These are phyloP conservation scores for Antheraea pernyi DNA, from an alignment of 1,140 invertebrate species.

Conservation along the genomic window DNA sequence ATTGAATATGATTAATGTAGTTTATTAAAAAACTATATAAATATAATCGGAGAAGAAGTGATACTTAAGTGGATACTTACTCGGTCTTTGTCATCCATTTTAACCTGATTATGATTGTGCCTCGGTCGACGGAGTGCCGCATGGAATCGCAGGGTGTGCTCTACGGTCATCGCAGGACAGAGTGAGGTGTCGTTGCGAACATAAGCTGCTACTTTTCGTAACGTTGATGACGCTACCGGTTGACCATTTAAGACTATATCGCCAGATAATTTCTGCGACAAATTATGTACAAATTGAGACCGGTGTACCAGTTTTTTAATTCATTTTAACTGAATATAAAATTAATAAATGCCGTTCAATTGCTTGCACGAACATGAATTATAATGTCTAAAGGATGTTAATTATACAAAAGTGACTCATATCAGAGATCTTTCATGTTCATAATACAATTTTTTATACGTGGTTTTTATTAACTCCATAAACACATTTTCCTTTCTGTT, in stretches of 20 bases:
- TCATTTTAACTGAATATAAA: too few species aligned
- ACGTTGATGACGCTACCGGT: constrained; percentile 83
- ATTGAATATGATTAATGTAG: too few species aligned
- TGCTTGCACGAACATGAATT: too few species aligned
- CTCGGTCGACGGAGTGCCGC: constrained; percentile 84
- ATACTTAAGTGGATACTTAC: constrained; percentile 53
- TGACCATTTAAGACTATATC: constrained; percentile 94
- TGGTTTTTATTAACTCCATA: too few species aligned
- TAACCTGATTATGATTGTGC: constrained; percentile 80
- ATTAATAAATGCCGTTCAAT: too few species aligned
- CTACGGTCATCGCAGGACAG: constrained; percentile 87
- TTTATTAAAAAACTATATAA: too few species aligned
- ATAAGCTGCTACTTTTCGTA: constrained; percentile 84
- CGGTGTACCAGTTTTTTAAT: background rate
- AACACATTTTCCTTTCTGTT: too few species aligned
- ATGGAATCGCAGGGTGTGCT: constrained; percentile 90
- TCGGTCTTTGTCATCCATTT: constrained; percentile 82
- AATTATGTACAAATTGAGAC: background rate
- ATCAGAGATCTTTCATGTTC: too few species aligned
- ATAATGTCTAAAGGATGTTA: too few species aligned
- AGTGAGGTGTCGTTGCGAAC: constrained; percentile 81
- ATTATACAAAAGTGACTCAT: too few species aligned
- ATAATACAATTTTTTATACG: too few species aligned
- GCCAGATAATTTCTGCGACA: constrained; percentile 81
- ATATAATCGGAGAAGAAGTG: too few species aligned